A percentile compares a stretch with the other conserved stretches of the same genome.
These are phyloP conservation scores for Poliocrania exsul DNA, from an alignment of 2,797 vertebrate genomes.

Conservation along the genomic window DNA sequence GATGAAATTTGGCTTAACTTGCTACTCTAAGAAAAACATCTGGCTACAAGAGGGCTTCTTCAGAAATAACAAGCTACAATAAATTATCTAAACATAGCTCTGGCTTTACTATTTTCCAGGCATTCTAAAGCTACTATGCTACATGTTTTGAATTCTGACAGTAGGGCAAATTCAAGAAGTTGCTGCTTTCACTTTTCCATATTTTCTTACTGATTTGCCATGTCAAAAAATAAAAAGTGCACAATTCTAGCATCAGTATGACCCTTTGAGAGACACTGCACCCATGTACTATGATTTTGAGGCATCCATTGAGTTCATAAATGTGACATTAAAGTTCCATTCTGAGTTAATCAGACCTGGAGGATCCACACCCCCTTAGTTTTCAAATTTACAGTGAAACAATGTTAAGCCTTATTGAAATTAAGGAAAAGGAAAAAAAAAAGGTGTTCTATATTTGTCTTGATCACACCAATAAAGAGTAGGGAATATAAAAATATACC, in stretches of 20 bases:
- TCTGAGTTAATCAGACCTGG: not conserved
- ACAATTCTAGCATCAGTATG: not conserved
- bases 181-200: not conserved
- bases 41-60: not conserved
- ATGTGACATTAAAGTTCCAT: not conserved
- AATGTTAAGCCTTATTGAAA: not conserved
- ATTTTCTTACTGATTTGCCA: not conserved
- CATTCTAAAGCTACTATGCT: not conserved
- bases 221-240: not conserved
- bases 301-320: not conserved
- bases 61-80: not conserved
- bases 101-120: not conserved
- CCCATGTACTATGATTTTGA: not conserved
- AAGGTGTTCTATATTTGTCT: not conserved
- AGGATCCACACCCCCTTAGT: not conserved
- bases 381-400: not conserved
- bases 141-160: not conserved
- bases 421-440: not conserved
- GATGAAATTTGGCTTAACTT: not conserved
- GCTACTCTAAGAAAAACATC: not conserved
- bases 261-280: not conserved
- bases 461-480: not conserved
- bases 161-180: not conserved
- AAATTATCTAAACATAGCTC: not conserved
- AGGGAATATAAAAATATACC: not conserved